phyloP scores from a whole-genome alignment of 2,888 invertebrate genomes.

The Drosophila nigricruria region DNA sequence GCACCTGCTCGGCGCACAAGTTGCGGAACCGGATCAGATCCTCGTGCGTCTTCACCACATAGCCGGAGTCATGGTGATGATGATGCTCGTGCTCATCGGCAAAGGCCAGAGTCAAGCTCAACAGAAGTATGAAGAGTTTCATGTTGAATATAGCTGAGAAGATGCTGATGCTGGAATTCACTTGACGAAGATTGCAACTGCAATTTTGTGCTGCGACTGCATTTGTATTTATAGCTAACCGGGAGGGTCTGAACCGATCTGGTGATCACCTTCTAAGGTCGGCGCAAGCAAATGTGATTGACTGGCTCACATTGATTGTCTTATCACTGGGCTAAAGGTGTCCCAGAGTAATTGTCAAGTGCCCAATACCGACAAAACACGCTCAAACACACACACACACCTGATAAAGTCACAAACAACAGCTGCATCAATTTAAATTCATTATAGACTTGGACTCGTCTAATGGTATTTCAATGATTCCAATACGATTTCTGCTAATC shows the following conservation, averaged over 20 bases:
- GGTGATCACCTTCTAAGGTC: slow-evolving; percentile 46
- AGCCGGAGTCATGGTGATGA: slow-evolving; percentile 53
- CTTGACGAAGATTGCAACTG: slow-evolving; percentile 48
- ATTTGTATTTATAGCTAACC: slow-evolving; percentile 57
- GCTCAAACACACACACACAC: background rate
- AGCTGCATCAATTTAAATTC: slow-evolving; percentile 2
- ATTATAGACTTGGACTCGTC: background rate
- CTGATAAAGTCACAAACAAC: slow-evolving; percentile 21
- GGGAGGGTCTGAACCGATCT: slow-evolving; percentile 14
- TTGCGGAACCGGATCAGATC: slow-evolving; percentile 79
- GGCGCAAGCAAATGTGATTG: slow-evolving; percentile 33
- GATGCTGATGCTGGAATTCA: slow-evolving; percentile 13
- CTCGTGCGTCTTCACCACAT: slow-evolving; percentile 81
- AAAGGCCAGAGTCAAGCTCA: slow-evolving; percentile 48
- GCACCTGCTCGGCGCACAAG: slow-evolving; percentile 72
- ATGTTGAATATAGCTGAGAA: slow-evolving; percentile 27
- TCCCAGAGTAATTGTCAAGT: slow-evolving; percentile 13
- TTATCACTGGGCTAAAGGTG: slow-evolving; percentile 52
- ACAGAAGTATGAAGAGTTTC: slow-evolving; percentile 56
- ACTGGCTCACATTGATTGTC: slow-evolving; percentile 45
- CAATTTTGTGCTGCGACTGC: slow-evolving; percentile 31
- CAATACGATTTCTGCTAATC: background rate
- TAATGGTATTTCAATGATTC: background rate
- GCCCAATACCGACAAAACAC: slow-evolving; percentile 4
- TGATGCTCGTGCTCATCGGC: slow-evolving; percentile 21